Conservation (phyloP, 2,113 vertebrate genomes). For the Taurulus bubalis region DNA sequence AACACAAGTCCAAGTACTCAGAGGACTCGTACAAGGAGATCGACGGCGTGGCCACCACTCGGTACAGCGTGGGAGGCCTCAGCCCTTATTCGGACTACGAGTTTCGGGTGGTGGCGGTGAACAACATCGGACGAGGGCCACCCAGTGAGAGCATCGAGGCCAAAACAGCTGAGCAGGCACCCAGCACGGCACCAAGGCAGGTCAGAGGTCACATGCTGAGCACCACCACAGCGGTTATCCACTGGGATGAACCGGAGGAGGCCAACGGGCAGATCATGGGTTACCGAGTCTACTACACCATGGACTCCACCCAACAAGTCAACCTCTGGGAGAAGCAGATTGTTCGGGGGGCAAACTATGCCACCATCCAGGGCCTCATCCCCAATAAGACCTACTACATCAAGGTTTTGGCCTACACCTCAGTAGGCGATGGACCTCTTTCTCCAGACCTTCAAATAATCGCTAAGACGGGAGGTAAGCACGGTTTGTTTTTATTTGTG, state of each 20-base stretch:
- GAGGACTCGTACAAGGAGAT: slow-evolving; percentile 98
- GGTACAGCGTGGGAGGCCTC: slow-evolving; percentile 97
- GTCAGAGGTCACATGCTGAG: slow-evolving; percentile 97
- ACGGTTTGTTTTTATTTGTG: background rate
- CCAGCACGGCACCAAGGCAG: slow-evolving; percentile 94
- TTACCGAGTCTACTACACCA: slow-evolving; percentile 97
- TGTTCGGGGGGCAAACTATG: slow-evolving; percentile 93
- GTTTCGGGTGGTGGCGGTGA: slow-evolving; percentile 96
- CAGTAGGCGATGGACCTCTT: slow-evolving; percentile 96
- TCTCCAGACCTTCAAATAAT: slow-evolving; percentile 98
- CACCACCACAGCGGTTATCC: slow-evolving; percentile 95
- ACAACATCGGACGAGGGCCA: slow-evolving; percentile 96
- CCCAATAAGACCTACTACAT: slow-evolving; percentile 98
- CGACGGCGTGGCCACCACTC: slow-evolving; percentile 96
- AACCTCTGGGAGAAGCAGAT: slow-evolving; percentile 98
- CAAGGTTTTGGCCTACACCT: slow-evolving; percentile 97
- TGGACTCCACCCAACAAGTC: slow-evolving; percentile 91
- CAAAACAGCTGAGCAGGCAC: slow-evolving; percentile 96
- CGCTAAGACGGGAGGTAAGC: slow-evolving; percentile 97
- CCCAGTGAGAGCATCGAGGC: slow-evolving; percentile 94
- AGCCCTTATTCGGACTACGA: slow-evolving; percentile 99
- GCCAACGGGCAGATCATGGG: slow-evolving; percentile 98
- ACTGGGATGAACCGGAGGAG: slow-evolving; percentile 98
- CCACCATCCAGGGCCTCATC: slow-evolving; percentile 94
- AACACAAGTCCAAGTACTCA: slow-evolving; percentile 94